phyloP scores from a whole-genome alignment of 2,888 invertebrate genomes.

The Hydroisotoma schaefferi region DNA sequence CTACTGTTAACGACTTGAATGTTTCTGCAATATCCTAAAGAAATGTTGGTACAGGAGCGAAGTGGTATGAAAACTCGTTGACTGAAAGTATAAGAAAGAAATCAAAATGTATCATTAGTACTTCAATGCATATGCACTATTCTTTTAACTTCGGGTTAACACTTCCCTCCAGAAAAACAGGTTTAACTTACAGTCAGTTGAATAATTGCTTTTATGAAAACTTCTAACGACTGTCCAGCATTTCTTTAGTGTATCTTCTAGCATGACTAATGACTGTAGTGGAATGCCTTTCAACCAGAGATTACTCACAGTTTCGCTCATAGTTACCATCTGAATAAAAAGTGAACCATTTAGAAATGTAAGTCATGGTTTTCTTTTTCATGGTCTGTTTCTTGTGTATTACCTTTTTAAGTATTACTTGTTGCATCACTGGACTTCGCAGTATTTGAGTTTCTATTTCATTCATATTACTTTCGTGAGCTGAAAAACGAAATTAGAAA shows the following conservation, averaged over 20 bases:
- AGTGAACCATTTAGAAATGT: neutral
- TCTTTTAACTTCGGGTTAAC: neutral
- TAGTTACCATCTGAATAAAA: slow-evolving; percentile 24
- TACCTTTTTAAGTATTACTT: slow-evolving; percentile 37
- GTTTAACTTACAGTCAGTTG: slow-evolving; percentile 25
- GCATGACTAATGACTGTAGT: slow-evolving; percentile 8
- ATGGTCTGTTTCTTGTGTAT: neutral
- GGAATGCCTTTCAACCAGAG: slow-evolving; percentile 32
- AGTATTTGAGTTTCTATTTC: slow-evolving; percentile 33
- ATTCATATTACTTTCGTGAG: slow-evolving; percentile 33
- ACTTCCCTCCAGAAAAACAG: too few relatives aligned
- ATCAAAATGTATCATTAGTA: neutral
- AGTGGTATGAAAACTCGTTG: slow-evolving; percentile 32
- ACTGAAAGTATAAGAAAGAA: slow-evolving; percentile 18
- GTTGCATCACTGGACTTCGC: slow-evolving; percentile 31
- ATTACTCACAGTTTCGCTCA: slow-evolving; percentile 24
- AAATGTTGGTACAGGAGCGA: slow-evolving; percentile 33
- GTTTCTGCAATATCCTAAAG: slow-evolving; percentile 11
- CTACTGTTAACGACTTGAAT: too few relatives aligned
- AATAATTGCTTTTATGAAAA: neutral
- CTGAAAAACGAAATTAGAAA: slow-evolving; percentile 28
- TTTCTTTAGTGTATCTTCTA: slow-evolving; percentile 36
- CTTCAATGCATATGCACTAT: neutral
- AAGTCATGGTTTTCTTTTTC: neutral
- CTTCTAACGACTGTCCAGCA: slow-evolving; percentile 37